A percentile compares a stretch with the other conserved stretches of the same genome.
Conservation (phyloP, 2,797 vertebrate genomes). For the Phataginus tetradactyla region DNA sequence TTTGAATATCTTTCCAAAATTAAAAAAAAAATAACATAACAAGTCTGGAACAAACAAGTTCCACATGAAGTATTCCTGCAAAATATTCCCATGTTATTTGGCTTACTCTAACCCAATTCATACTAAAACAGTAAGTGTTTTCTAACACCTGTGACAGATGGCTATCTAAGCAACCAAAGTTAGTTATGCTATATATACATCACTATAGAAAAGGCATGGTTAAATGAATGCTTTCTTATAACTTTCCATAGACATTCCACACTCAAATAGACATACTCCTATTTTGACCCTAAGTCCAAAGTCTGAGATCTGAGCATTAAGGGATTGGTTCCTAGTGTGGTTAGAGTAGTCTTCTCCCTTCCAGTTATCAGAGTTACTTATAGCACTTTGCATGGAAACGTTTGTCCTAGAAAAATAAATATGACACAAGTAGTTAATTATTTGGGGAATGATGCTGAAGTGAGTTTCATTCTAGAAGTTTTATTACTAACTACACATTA, state of each 20-base stretch:
- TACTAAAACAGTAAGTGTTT: neutral
- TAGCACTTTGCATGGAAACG: neutral
- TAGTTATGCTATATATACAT: neutral
- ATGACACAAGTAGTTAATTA: neutral
- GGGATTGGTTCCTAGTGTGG: neutral
- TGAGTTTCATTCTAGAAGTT: neutral
- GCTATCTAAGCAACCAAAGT: neutral
- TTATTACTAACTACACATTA: neutral
- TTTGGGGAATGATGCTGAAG: neutral
- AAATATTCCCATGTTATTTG: neutral
- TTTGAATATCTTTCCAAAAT: neutral
- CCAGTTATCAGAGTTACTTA: neutral
- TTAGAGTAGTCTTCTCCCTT: neutral
- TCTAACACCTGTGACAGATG: neutral
- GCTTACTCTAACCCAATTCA: neutral
- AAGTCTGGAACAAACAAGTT: neutral
- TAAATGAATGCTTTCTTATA: neutral
- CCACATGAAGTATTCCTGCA: neutral
- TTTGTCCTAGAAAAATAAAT: neutral
- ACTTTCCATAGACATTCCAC: neutral
- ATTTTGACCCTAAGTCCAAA: neutral
- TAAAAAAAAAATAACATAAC: neutral
- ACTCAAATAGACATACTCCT: neutral
- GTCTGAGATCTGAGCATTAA: neutral
- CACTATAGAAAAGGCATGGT: neutral